Base-by-base conservation (phyloP, 2,113 vertebrate species). In the Lagopus muta region DNA sequence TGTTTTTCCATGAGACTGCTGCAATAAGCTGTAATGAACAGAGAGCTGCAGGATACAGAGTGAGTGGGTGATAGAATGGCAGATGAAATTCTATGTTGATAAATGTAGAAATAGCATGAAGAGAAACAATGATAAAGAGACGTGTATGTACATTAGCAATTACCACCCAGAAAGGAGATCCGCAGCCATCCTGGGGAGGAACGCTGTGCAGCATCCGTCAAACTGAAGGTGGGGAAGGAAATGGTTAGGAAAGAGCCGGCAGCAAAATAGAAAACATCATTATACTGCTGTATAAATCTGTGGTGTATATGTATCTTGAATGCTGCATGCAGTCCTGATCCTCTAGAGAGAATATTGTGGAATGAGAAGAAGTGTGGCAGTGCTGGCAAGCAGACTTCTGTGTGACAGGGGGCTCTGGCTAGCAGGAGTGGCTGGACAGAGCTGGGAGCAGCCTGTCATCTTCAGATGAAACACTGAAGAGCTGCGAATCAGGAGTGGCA, bases 231-330 rank as follows among this genome's bases (percentile, higher is more conserved):
- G 60, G 88, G 91, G 82, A 28, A 93, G 88, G 92, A 92, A 88
- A 86, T 11, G 55, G 88, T 69, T 30, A 7, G 92, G 86, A 95
- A 81, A 69, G 38, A 95, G 92, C 92, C 69, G 92, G 88, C 90
- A 96, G 93, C 82, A 95, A 95, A 95, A 96, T 92, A 96, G 92
- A 96, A 96, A 96, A 93, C 88, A 96, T 94, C 88, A 90, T 95
- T 96, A 93, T 95, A 42, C 90, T 88, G 86, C 85, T 88, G 88
- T 86, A 64, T 86, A 88, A 93, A 88, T 93, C 86, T 80, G 43
- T 30, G 93, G 72, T 60, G 89, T 82, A 14, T 91, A 43, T 94
- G 65, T 70, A 69, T 90, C 85, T 83, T 83, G 69, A 94, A 94
- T 90, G 60, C 79, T 95, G 88, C 82, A 40, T 58, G 92, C 88